A percentile compares a stretch with the other conserved stretches of the same genome.
phyloP scores from a whole-genome alignment of 2,797 vertebrate genomes.

The Euthynnus affinis region DNA sequence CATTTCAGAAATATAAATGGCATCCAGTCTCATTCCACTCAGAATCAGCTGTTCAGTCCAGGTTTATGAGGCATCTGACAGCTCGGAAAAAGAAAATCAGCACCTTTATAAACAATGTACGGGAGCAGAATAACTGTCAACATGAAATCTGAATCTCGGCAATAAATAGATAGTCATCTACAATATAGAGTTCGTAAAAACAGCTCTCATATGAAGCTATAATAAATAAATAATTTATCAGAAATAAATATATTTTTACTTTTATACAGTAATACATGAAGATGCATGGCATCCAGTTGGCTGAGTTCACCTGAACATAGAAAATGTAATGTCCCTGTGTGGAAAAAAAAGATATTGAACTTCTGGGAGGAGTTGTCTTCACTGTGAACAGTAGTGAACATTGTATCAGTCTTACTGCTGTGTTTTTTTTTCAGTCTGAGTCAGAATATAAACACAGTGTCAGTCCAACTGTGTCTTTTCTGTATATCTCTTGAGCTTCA shows the following conservation, averaged over 20 bases:
- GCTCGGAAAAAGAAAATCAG: slow-evolving; percentile 36
- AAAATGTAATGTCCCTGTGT: slow-evolving; percentile 59
- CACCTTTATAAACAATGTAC: slow-evolving; percentile 31
- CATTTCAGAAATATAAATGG: background rate
- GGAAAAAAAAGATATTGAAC: slow-evolving; percentile 17
- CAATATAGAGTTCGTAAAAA: slow-evolving; percentile 78
- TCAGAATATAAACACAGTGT: slow-evolving; percentile 32
- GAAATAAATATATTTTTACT: slow-evolving; percentile 89
- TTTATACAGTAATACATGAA: slow-evolving; percentile 87
- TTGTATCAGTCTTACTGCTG: slow-evolving; percentile 15
- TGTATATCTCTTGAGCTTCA: slow-evolving; percentile 27
- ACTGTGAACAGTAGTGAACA: slow-evolving; percentile 32
- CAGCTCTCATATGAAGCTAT: slow-evolving; percentile 81
- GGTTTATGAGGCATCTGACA: slow-evolving; percentile 15
- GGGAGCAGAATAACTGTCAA: slow-evolving; percentile 51
- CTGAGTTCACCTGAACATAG: slow-evolving; percentile 82
- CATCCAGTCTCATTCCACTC: background rate
- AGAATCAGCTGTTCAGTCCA: slow-evolving; percentile 9
- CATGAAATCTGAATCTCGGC: slow-evolving; percentile 66
- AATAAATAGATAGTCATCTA: slow-evolving; percentile 86
- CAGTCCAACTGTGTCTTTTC: slow-evolving; percentile 36
- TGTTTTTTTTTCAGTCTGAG: slow-evolving; percentile 16
- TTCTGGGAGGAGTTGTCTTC: slow-evolving; percentile 45
- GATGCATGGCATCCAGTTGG: slow-evolving; percentile 88
- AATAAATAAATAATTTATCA: slow-evolving; percentile 91